Base-by-base conservation (phyloP, 2,113 vertebrate species). In the Rallus limicola region DNA sequence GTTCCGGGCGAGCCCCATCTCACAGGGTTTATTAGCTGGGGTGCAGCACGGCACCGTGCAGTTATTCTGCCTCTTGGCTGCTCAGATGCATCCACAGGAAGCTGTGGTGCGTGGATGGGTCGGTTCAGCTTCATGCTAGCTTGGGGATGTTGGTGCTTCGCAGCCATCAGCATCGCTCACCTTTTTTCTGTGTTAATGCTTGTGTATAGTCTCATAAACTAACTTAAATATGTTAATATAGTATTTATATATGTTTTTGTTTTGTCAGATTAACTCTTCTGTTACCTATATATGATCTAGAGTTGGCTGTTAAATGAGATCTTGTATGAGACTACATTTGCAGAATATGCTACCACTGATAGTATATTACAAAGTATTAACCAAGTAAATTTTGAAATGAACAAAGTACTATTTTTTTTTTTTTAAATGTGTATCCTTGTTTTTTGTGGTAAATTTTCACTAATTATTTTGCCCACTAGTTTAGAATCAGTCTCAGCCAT, bases 271-370 rank as follows among this genome's bases (percentile, higher is more conserved):
- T 88, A 84, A 85, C 78, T 70, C 75, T 82, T 58, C 93, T 97
- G 96, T 97, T 97, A 96, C 94, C 95, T 97, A 65, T 95, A 84
- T 86, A 95, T 92, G 89, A 95, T 96, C 95, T 95, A 95, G 93
- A 95, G 96, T 95, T 96, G 96, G 96, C 95, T 96, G 94, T 97
- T 96, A 81, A 96, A 68, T 90, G 90, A 89, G 91, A 69, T 93
- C 82, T 88, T 90, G 76, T 92, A 63, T 95, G 75, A 95, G 93
- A 86, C 91, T 90, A 77, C 76, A 0, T 82, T 90, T 92, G 93
- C 84, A 65, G 76, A 52, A 78, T 85, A 72, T 91, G 90, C 92
- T 93, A 81, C 58, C 86, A 90, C 70, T 90, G 86, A 93, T 92
- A 90, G 79, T 93, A 90, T 94, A 55, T 64, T 94, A 67, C 58